Conservation (phyloP, 1,140 invertebrate species). For the Drosophila fuyamai region DNA sequence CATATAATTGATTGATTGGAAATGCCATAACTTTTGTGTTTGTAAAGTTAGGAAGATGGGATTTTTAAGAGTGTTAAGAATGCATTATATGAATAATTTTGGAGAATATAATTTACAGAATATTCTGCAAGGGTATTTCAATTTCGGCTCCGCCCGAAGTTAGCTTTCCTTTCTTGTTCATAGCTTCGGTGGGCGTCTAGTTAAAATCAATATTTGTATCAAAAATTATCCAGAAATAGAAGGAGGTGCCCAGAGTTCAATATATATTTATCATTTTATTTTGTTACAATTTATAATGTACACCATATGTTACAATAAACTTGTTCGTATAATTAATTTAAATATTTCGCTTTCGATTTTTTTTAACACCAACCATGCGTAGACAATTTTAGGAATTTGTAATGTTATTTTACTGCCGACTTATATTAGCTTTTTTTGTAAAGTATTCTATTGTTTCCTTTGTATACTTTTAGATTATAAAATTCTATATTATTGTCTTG, state of each 20-base stretch:
- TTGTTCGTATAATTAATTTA: constrained; percentile 24
- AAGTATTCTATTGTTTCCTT: constrained; percentile 14
- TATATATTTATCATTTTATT: constrained; percentile 27
- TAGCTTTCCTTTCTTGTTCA: too few relatives aligned
- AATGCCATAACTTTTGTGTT: too few relatives aligned
- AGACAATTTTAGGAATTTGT: constrained; percentile 46
- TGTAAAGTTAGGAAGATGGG: too few relatives aligned
- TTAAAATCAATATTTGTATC: too few relatives aligned
- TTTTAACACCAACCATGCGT: constrained; percentile 70
- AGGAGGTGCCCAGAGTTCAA: not conserved
- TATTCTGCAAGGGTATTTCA: too few relatives aligned
- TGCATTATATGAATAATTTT: too few relatives aligned
- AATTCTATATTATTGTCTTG: constrained; percentile 55
- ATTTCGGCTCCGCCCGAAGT: too few relatives aligned
- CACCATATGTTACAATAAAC: constrained; percentile 55
- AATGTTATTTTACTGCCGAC: not conserved
- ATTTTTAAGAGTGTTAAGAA: too few relatives aligned
- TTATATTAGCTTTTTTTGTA: constrained; percentile 6
- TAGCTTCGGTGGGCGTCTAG: too few relatives aligned
- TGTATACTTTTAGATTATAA: constrained; percentile 21
- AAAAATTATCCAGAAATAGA: not conserved
- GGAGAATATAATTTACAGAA: too few relatives aligned
- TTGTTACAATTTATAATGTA: constrained; percentile 48
- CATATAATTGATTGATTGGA: too few relatives aligned
- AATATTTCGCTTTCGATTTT: constrained; percentile 25